Evolutionary conservation across 2,888 invertebrate genomes (phyloP).

Genomic region (Tuberolachnus salignus): DNA sequence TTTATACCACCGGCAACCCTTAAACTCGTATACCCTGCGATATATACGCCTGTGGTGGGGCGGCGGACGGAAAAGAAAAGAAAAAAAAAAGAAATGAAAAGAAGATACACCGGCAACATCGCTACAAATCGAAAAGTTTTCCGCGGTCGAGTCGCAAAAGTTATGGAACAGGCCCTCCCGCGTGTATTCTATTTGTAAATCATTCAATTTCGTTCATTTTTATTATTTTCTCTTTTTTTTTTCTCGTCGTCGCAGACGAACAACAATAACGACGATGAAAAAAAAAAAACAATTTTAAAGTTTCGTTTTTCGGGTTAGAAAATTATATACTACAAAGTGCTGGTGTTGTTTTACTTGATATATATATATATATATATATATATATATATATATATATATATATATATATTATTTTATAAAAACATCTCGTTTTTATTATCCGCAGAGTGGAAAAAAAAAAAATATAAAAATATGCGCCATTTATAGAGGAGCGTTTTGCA

Average conservation of each 20-base stretch:
- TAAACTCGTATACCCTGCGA: slow-evolving; percentile 5
- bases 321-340: neutral
- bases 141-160: neutral
- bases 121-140: slow-evolving; percentile 40
- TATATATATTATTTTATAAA: too few species aligned
- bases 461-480: too few species aligned
- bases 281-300: neutral
- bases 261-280: neutral
- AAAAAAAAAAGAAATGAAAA: neutral
- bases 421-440: too few species aligned
- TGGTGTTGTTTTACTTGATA: too few species aligned
- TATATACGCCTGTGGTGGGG: too few species aligned
- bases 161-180: neutral
- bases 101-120: neutral
- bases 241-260: neutral
- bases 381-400: too few species aligned
- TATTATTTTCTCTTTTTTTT: too few species aligned
- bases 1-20: slow-evolving; percentile 16
- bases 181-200: slow-evolving; percentile 5
- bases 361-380: too few species aligned
- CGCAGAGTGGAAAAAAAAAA: too few species aligned
- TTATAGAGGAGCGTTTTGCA: too few species aligned
- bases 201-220: slow-evolving; percentile 19
- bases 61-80: neutral
- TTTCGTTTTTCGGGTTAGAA: neutral